A percentile compares a stretch with the other conserved stretches of the same genome.
phyloP scores from a whole-genome alignment of 2,888 invertebrate species.

The Microdon myrmicae region DNA sequence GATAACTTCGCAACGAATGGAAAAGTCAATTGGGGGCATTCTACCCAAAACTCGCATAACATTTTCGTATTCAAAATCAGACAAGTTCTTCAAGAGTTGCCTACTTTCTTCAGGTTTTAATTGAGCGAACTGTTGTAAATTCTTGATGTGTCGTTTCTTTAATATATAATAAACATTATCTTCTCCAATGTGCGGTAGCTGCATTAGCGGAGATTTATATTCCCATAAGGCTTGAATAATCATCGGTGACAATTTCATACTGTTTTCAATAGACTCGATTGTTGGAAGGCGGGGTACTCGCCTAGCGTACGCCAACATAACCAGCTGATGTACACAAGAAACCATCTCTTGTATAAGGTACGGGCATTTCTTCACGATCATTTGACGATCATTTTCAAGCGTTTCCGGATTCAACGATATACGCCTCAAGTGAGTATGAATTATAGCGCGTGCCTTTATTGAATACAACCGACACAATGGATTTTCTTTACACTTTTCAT shows the following conservation, averaged over 20 bases:
- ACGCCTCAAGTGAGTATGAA: constrained; percentile 96
- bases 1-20: constrained; percentile 94
- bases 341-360: constrained; percentile 98
- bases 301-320: constrained; percentile 88
- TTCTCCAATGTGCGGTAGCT: constrained; percentile 92
- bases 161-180: constrained; percentile 88
- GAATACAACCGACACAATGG: constrained; percentile 94
- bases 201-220: constrained; percentile 91
- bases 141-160: constrained; percentile 88
- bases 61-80: constrained; percentile 91
- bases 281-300: constrained; percentile 86
- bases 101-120: constrained; percentile 90
- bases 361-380: constrained; percentile 89
- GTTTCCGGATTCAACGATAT: constrained; percentile 81
- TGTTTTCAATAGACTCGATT: constrained; percentile 95
- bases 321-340: constrained; percentile 92
- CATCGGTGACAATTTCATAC: constrained; percentile 97
- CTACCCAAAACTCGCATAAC: constrained; percentile 90
- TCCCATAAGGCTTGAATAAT: constrained; percentile 97
- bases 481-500: constrained; percentile 95
- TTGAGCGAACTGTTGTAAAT: constrained; percentile 89
- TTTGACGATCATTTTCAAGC: constrained; percentile 84
- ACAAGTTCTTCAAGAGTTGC: constrained; percentile 81
- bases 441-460: constrained; percentile 88
- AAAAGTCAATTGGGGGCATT: constrained; percentile 94